Percentiles rank a stretch among this genome's conserved stretches.
Conservation (phyloP, 2,113 vertebrate genomes). For the Malurus alboscapulatus region DNA sequence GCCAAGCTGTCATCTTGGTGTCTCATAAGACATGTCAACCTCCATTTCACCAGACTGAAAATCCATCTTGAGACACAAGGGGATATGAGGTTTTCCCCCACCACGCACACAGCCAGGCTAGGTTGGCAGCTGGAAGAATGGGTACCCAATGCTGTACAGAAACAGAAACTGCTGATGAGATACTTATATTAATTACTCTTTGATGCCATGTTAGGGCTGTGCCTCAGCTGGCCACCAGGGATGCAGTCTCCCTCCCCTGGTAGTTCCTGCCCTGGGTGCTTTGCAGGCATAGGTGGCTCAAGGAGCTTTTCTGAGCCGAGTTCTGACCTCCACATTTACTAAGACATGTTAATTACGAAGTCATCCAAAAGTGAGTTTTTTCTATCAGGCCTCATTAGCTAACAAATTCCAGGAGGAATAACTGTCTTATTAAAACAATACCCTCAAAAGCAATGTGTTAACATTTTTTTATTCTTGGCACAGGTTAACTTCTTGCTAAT, state of each 20-base stretch:
- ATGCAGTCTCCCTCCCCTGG: background rate
- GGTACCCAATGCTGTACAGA: background rate
- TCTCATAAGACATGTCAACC: background rate
- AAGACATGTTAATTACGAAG: slow-evolving; percentile 4
- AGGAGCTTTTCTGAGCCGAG: background rate
- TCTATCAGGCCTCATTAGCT: slow-evolving; percentile 12
- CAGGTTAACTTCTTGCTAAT: background rate
- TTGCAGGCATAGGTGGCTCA: background rate
- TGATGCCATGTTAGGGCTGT: background rate
- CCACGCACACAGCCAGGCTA: background rate
- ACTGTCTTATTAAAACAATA: slow-evolving; percentile 13
- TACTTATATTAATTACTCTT: background rate
- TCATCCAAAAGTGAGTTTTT: slow-evolving; percentile 6
- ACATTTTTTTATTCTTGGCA: background rate
- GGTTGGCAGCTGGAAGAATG: background rate
- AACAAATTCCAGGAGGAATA: slow-evolving; percentile 36
- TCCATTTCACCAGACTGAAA: background rate
- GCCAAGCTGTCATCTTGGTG: background rate
- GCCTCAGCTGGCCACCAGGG: background rate
- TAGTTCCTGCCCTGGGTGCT: background rate
- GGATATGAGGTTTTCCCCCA: background rate
- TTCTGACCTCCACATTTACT: background rate
- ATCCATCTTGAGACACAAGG: background rate
- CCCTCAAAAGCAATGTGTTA: background rate
- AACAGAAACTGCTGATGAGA: background rate